phyloP scores from a whole-genome alignment of 2,888 invertebrate species.

The Eristalinus sepulchralis region DNA sequence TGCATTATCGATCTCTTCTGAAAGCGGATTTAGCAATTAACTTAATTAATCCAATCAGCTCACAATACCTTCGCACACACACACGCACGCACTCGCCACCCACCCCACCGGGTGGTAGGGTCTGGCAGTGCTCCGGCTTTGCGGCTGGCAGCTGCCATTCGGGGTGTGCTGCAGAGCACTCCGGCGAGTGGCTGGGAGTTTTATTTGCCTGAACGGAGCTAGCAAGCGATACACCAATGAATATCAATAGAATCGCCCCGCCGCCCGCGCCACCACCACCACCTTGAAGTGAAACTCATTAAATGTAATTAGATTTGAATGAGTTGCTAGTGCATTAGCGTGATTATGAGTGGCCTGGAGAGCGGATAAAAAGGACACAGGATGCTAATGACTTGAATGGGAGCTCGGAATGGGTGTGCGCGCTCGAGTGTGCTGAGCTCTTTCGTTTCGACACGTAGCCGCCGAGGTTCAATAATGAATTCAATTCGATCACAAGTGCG shows the following conservation, averaged over 20 bases:
- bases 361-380: background rate
- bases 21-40: constrained; percentile 69
- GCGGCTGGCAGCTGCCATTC: background rate
- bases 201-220: constrained; percentile 1
- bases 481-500: background rate
- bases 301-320: constrained; percentile 60
- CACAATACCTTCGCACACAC: constrained; percentile 21
- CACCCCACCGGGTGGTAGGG: constrained; percentile 8
- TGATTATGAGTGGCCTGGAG: constrained; percentile 30
- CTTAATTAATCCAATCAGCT: constrained; percentile 68
- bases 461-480: background rate
- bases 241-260: constrained; percentile 33
- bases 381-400: background rate
- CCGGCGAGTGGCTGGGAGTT: constrained; percentile 30
- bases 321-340: constrained; percentile 59
- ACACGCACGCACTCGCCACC: background rate
- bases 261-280: background rate
- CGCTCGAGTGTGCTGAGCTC: background rate
- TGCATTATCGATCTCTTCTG: constrained; percentile 62
- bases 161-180: constrained; percentile 53
- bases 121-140: background rate
- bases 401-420: background rate
- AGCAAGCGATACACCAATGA: constrained; percentile 46
- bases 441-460: background rate
- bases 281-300: constrained; percentile 33